phyloP scores from a whole-genome alignment of 2,888 invertebrate species.

The Exocentrus adspersus region DNA sequence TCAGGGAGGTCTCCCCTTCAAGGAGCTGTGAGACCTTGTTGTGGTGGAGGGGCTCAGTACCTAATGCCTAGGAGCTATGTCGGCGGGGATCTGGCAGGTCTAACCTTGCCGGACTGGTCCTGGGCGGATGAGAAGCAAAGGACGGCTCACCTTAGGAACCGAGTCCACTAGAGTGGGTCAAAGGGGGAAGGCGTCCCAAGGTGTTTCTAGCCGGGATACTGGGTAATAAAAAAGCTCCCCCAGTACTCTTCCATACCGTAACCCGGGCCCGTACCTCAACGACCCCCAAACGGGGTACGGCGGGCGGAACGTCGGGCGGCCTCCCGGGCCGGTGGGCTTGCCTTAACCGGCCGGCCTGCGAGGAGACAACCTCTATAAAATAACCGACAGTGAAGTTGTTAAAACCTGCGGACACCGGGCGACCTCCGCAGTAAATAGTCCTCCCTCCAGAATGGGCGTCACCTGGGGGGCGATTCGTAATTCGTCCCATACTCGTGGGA shows the following conservation, averaged over 20 bases:
- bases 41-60: conserved; percentile 17
- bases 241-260: too few relatives aligned
- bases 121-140: neutral
- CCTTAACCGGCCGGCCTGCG: neutral
- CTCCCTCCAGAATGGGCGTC: neutral
- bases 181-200: neutral
- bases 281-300: neutral
- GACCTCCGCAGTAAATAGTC: neutral
- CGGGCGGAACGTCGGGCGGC: neutral
- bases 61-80: neutral
- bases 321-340: neutral
- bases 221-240: neutral
- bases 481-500: neutral
- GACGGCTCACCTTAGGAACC: conserved; percentile 8
- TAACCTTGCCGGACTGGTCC: neutral
- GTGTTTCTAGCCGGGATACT: neutral
- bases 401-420: neutral
- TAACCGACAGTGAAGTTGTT: neutral
- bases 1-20: conserved; percentile 4
- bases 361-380: conserved; percentile 1
- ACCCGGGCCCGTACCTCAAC: neutral
- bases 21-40: conserved; percentile 16
- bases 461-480: neutral
- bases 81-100: conserved; percentile 11
- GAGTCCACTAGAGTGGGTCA: neutral